Base-by-base conservation (phyloP, 2,113 vertebrate genomes). In the Triplophysa siluroides region DNA sequence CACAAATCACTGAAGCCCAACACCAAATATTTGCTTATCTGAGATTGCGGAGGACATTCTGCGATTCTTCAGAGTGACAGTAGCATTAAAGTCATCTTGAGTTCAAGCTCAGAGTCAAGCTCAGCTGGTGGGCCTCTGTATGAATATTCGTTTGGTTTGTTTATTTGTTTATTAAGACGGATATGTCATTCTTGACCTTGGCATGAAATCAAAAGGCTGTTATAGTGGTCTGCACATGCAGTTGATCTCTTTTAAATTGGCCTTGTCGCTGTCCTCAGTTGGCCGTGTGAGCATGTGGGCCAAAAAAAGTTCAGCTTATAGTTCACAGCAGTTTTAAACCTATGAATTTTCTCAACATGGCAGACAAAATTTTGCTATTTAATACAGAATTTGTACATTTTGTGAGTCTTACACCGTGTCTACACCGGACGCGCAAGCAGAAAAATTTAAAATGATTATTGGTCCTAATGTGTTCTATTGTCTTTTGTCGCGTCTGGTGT, bases 11-110 rank as follows among this genome's bases (percentile, higher is more conserved):
- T 76, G 81, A 68, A 81, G 76, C 78, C 67, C 58, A 73, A 73
- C 72, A 83, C 79, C 73, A 85, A 86, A 87, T 89, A 88, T 88
- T 88, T 90, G 79, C 87, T 91, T 90, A 90, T 89, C 83, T 75
- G 79, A 69, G 76, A 66, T 81, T 43, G 80, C 84, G 76, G 78
- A 78, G 38, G 73, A 77, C 81, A 83, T 64, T 83, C 54, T 72
- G 70, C 82, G 73, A 79, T 79, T 86, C 84, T 80, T 65, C 10
- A 14, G 81, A 84, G 70, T 68, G 77, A 71, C 83, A 85, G 84
- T 85, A 79, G 73, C 82, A 75, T 52, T 85, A 81, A 82, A 83
- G 60, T 73, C 75, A 62, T 33, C 50, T 67, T 45, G 62, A 62
- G 77, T 69, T 65, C 41, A 18, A 61, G 61, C 41, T 43, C 38